Conservation (phyloP, 2,113 vertebrate genomes). For the Strigops habroptila region DNA sequence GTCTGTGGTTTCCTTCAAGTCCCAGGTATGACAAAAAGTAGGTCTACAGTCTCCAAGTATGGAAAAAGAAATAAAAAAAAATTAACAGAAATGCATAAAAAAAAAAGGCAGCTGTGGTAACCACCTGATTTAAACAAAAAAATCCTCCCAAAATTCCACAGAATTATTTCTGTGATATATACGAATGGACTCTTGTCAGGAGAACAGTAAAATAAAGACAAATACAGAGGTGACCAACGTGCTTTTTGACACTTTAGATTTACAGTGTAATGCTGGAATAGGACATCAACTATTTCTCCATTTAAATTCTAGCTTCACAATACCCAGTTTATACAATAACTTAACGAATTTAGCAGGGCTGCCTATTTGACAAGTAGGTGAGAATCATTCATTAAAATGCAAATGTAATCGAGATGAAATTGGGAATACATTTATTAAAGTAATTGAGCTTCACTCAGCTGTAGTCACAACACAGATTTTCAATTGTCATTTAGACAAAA, state of each 20-base stretch:
- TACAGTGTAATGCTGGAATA: background rate
- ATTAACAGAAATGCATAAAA: background rate
- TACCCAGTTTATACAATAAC: constrained; percentile 59
- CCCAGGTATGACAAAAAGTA: background rate
- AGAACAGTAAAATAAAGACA: background rate
- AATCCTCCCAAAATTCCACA: background rate
- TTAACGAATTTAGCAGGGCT: constrained; percentile 63
- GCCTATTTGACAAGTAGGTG: constrained; percentile 69
- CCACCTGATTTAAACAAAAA: background rate
- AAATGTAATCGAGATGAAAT: constrained; percentile 72
- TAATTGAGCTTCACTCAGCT: constrained; percentile 74
- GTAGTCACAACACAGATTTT: constrained; percentile 73
- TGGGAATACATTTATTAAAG: constrained; percentile 74
- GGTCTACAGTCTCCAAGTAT: constrained; percentile 9
- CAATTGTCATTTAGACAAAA: constrained; percentile 68
- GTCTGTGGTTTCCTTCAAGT: background rate
- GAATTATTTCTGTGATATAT: background rate
- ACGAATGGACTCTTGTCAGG: background rate
- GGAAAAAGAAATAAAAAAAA: background rate
- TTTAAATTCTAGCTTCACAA: constrained; percentile 47
- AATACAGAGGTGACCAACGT: background rate
- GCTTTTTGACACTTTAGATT: background rate
- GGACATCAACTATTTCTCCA: constrained; percentile 53
- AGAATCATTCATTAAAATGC: constrained; percentile 75
- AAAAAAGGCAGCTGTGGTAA: background rate